Evolutionary conservation across 1,140 invertebrate species (phyloP), one percentile per base, ranked within the genome.

Genomic region (Zaprionus lachaisei): DNA sequence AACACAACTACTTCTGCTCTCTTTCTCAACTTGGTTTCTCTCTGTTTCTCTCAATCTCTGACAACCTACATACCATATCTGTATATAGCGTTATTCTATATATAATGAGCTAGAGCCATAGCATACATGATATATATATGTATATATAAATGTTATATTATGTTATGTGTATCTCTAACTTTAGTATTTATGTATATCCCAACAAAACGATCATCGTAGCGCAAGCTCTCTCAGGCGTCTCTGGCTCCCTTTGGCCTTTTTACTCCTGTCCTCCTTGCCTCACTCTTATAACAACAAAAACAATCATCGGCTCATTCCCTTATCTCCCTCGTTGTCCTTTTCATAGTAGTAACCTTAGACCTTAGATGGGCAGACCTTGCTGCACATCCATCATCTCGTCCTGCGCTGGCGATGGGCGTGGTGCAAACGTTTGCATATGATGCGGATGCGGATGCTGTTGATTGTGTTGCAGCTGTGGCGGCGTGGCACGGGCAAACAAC

Each of bases 301-400:
- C 83, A 89, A 87, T 61, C 56, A 70, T 49, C 54, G 62, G 47
- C 34, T 58, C 38, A 47, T 54, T 49, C 47, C 15, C 37, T 20
- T 26, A 41, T 60, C 65, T 60, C 65, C 60, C 49, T 63, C 65
- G 44, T 66, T 65, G 55, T 37, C 31, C 31, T 34, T 34, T 34
- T 34, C 31, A 4, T 34, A 34, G 9, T 49, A 14, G 81, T 90
- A 84, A 84, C 78, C 51, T 71, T 85, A 92, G 76, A 92, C 85
- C 75, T 34, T 34, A 34, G 31, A 92, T 91, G 15, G 85, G 91
- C 66, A 92, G 66, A 60, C 92, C 89, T 64, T 91, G 91, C 83
- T 91, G 87, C 31, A 92, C 92, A 64, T 93, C 92, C 92, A 93
- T 93, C 91, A 93, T 93, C 79, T 93, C 92, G 70, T 93, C 92